phyloP scores from a whole-genome alignment of 37 sponge, comb jelly and placozoan genomes.

The Beroe forskalii region DNA sequence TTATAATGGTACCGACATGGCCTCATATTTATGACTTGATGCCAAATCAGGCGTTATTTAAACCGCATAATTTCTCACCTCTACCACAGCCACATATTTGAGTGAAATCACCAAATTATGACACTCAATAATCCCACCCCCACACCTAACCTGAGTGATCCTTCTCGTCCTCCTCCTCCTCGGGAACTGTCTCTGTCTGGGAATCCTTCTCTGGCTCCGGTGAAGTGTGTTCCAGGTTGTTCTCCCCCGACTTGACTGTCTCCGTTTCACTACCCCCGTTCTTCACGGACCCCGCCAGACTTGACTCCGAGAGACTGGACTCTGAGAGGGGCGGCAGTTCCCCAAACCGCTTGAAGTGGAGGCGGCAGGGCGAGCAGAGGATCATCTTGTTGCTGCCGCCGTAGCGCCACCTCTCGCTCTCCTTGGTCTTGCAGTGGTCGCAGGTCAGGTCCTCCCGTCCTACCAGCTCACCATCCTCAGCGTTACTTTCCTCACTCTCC shows the following conservation, averaged over 20 bases:
- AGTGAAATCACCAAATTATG: too few relatives aligned
- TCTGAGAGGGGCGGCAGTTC: conserved; percentile 42
- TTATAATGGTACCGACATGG: too few relatives aligned
- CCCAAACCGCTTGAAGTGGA: conserved; percentile 61
- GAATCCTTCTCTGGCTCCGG: not conserved
- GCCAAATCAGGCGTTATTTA: too few relatives aligned
- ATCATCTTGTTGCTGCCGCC: conserved; percentile 64
- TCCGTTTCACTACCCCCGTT: conserved; percentile 52
- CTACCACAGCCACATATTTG: too few relatives aligned
- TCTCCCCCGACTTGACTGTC: conserved; percentile 24
- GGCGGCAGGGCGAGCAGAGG: conserved; percentile 50
- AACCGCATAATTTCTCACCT: too few relatives aligned
- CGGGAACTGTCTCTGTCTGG: not conserved
- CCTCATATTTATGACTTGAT: too few relatives aligned
- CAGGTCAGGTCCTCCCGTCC: conserved; percentile 48
- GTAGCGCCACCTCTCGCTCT: conserved; percentile 40
- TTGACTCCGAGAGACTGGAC: conserved; percentile 48
- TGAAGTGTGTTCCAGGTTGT: not conserved
- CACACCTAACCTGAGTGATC: conserved; percentile 46
- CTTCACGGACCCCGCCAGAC: conserved; percentile 33
- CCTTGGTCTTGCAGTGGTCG: conserved; percentile 54
- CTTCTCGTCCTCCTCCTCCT: conserved; percentile 16
- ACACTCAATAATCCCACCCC: too few relatives aligned
- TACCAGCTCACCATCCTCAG: conserved; percentile 53
- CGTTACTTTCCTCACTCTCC: conserved; percentile 51